Base-by-base conservation (phyloP, 2,797 vertebrate genomes). In the Erpetoichthys calabaricus region DNA sequence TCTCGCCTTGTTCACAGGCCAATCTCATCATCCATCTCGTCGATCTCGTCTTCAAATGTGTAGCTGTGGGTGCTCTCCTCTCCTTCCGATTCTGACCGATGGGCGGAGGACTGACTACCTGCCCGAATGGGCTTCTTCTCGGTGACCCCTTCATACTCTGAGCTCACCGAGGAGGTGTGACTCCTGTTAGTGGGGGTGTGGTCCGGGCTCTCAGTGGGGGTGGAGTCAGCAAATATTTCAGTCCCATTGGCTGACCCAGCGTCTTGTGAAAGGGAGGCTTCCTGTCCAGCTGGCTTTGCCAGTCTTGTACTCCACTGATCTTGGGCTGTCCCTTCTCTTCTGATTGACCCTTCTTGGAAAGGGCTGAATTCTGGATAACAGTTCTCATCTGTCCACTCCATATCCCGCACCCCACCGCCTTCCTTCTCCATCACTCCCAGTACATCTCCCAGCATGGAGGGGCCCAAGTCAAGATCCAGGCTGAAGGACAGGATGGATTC, bases 361-460 rank as follows among this genome's bases (percentile, higher is more conserved):
- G 25, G 25, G 25, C 25, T 25, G 25, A 25, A 25, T 25, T 25
- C 25, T 25, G 25, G 25, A 25, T 1, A 25, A 25, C 25, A 25
- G 25, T 25, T 25, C 25, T 25, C 25, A 25, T 25, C 25, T 25
- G 2, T 25, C 25, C 25, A 25, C 25, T 25, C 25, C 25, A 25
- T 25, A 25, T 25, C 25, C 25, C 25, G 1, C 2, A 25, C 25
- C 25, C 25, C 25, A 25, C 25, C 25, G 1, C 25, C 25, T 25
- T 25, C 66, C 62, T 82, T 81, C 44, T 93, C 87, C 91, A 94
- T 94, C 62, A 94, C 87, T 4, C 91, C 89, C 2, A 94, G 73
- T 56, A 94, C 90, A 7, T 94, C 92, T 56, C 91, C 90, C 66
- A 94, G 75, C 80, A 95, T 91, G 44, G 92, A 95, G 1, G 91